Evolutionary conservation across 2,797 vertebrate species (phyloP).

Genomic region (Alosa sapidissima): DNA sequence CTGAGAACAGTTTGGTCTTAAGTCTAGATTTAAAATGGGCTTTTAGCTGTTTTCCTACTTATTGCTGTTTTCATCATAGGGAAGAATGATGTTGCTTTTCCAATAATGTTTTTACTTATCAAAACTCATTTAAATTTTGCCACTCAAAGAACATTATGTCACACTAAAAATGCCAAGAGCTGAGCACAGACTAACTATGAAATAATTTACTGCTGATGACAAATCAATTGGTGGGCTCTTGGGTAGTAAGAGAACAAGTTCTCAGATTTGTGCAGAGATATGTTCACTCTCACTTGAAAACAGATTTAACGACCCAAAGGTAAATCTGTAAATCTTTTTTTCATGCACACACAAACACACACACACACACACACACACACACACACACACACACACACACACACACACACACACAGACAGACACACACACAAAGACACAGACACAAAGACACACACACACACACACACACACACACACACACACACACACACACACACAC

Average conservation of each 20-base stretch:
- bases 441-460: no score
- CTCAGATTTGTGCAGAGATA: neutral
- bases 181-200: neutral
- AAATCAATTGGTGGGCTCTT: neutral
- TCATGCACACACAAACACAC: no score
- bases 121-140: neutral
- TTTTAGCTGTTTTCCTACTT: no score
- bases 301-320: neutral
- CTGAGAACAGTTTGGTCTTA: no score
- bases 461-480: no score
- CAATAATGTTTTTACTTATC: neutral
- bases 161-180: constrained; percentile 2
- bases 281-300: neutral
- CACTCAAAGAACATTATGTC: neutral
- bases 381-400: neutral
- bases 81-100: neutral
- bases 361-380: no score
- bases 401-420: no score
- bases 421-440: neutral
- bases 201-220: neutral
- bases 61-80: neutral
- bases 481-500: neutral
- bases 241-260: neutral
- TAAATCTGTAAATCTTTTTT: neutral
- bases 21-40: no score